These are phyloP conservation scores for Drosophila ustulata DNA, from an alignment of 2,888 invertebrate genomes.

Conservation along the genomic window DNA sequence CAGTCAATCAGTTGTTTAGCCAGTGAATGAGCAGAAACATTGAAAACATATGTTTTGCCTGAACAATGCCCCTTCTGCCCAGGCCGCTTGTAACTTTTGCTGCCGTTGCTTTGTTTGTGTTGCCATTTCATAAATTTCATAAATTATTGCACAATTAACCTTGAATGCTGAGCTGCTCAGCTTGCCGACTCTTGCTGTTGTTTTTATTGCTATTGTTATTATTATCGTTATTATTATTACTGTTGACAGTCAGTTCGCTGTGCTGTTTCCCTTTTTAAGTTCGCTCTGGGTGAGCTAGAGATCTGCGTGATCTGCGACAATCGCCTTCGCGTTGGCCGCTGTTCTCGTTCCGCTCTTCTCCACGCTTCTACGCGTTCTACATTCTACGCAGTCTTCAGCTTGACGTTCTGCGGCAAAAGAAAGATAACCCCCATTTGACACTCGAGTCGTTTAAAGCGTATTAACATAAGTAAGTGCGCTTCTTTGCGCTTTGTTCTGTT, in stretches of 20 bases:
- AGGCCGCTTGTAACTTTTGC: conserved; percentile 39
- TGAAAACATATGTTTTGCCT: conserved; percentile 1
- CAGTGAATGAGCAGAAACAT: neutral
- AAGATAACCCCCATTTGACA: conserved; percentile 43
- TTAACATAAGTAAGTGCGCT: conserved; percentile 1
- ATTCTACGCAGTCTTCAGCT: neutral
- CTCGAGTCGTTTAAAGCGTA: conserved; percentile 36
- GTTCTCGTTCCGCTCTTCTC: neutral
- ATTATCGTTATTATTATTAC: conserved; percentile 7
- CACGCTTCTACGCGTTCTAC: neutral
- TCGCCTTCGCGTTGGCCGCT: conserved; percentile 57
- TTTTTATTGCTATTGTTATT: conserved; percentile 11
- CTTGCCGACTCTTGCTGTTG: conserved; percentile 9
- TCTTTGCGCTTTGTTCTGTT: conserved; percentile 2
- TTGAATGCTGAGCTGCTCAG: conserved; percentile 45
- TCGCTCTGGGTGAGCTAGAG: conserved; percentile 50
- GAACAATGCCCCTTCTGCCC: conserved; percentile 1
- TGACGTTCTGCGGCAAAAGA: neutral
- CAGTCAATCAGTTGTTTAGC: neutral
- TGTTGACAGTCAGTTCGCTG: conserved; percentile 23
- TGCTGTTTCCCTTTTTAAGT: conserved; percentile 50
- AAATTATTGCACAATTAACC: conserved; percentile 77
- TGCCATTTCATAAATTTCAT: conserved; percentile 66
- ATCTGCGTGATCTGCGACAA: conserved; percentile 39
- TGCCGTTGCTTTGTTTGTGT: conserved; percentile 36